Base-by-base conservation (phyloP, 1,140 invertebrate genomes). In the Druon quercuslanigerum region DNA sequence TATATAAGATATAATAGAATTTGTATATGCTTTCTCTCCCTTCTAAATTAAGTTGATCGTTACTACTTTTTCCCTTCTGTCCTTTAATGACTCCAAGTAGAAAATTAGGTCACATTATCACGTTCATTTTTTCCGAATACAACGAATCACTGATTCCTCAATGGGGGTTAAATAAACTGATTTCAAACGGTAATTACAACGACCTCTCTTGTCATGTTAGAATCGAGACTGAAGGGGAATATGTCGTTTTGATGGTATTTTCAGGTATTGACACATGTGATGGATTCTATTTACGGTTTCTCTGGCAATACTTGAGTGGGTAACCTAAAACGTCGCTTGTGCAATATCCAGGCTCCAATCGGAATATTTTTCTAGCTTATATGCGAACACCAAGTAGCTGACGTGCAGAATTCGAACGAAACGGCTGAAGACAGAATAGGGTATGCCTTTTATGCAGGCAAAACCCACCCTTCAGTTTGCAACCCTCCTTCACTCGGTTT, bases 281-380 rank as follows among this genome's bases (percentile, higher is more conserved):
- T 25, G 60, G 60, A 66, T 66, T 66, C 60, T 66, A 66, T 66
- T 33, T 25, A 66, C 60, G 25, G 40, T 46, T 66, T 66, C 60
- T 66, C 60, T 46, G 60, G 60, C 60, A 66, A 66, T 66, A 66
- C 60, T 66, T 66, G 14, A 66, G 60, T 66, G 60, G 57, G 60
- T 66, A 66, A 66, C 40, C 60, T 66, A 66, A 66, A 66, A 14
- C 60, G 60, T 66, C 33, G 20, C 60, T 66, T 25, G 60, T 46
- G 13, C 60, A 66, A 66, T 66, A 56, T 13, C 66, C 52, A 77
- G 73, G 78, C 79, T 17, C n/a, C 33, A 74, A 50, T 76, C 60
- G 75, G 73, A 78, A 77, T 78, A 78, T 71, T 75, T 78, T 81
- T 72, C 33, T 40, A 66, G 60, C 60, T 66, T 66, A 66, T 66